Evolutionary conservation across 2,797 vertebrate species (phyloP), one percentile per base, ranked within the genome.

Genomic region (Taenioides sp.): DNA sequence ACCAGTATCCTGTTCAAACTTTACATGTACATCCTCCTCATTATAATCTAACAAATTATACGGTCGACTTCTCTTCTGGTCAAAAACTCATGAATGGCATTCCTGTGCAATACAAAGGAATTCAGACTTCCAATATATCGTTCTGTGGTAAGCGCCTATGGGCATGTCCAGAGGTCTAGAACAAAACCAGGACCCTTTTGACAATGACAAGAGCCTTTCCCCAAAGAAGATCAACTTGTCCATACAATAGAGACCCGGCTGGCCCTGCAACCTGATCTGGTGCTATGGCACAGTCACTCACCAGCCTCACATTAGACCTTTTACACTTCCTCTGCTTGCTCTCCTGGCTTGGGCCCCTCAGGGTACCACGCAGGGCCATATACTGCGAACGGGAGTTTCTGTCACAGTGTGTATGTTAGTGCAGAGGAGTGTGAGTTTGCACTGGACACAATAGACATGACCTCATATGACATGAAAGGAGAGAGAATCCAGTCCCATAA

Each of bases 391-490:
- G 61, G 54, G 65, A 43, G 76, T 73, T 47, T 76, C 68, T 66
- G 71, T 77, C 75, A 77, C 20, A 6, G 62, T 78, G 68, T 78
- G 65, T 71, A 57, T 69, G 58, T 62, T 23, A 63, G 73, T 16
- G 27, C 70, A 47, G 72, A 69, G 76, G 70, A 71, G 72, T 71
- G 55, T 72, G 73, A 72, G 69, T 72, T 71, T 64, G 64, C 59
- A 68, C 28, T 22, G 65, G 64, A 85, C 79, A 92, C 82, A 91
- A 90, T 89, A 86, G 86, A 73, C 25, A 74, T 86, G 88, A 91
- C 88, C 88, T 92, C 85, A 83, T 84, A 55, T 86, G 86, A 88
- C 87, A 85, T 87, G 85, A 91, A 92, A 87, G 85, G 70, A 81
- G 81, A 85, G 62, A 84, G 75, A 80, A 84, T 84, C 70, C 67